phyloP scores from a whole-genome alignment of 2,113 vertebrate species.

The Peromyscus leucopus region DNA sequence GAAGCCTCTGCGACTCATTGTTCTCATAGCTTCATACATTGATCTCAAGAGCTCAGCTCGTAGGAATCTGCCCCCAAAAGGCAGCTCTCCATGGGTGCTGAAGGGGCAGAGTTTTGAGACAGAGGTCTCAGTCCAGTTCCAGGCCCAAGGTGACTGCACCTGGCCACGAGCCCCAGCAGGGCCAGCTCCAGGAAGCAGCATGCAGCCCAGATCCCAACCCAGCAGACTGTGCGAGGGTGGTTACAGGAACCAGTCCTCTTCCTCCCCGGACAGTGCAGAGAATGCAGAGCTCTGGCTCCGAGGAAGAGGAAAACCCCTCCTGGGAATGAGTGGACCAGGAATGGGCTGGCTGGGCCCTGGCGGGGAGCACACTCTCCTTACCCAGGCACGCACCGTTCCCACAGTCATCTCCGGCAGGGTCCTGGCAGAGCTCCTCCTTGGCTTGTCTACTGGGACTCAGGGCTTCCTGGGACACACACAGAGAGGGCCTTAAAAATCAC shows the following conservation, averaged over 20 bases:
- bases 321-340: conserved; percentile 1
- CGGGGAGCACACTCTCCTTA: conserved; percentile 54
- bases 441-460: conserved; percentile 8
- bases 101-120: not conserved
- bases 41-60: not conserved
- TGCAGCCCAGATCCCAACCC: not conserved
- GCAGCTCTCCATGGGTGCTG: not conserved
- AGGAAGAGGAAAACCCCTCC: not conserved
- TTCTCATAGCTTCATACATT: not conserved
- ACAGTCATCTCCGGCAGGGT: conserved; percentile 20
- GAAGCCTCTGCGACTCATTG: not conserved
- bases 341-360: not conserved
- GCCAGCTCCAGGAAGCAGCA: not conserved
- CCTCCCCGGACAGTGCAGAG: not conserved
- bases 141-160: fast-evolving
- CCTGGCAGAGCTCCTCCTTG: conserved; percentile 50
- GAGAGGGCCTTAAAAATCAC: conserved; percentile 46
- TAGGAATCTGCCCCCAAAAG: not conserved
- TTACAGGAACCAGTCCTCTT: not conserved
- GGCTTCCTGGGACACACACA: conserved; percentile 67
- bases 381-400: conserved; percentile 18
- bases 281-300: not conserved
- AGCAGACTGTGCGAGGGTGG: not conserved
- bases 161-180: not conserved
- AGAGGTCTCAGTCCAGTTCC: not conserved